These are phyloP conservation scores for Phalera bucephala DNA, from an alignment of 2,888 invertebrate species.

Conservation along the genomic window DNA sequence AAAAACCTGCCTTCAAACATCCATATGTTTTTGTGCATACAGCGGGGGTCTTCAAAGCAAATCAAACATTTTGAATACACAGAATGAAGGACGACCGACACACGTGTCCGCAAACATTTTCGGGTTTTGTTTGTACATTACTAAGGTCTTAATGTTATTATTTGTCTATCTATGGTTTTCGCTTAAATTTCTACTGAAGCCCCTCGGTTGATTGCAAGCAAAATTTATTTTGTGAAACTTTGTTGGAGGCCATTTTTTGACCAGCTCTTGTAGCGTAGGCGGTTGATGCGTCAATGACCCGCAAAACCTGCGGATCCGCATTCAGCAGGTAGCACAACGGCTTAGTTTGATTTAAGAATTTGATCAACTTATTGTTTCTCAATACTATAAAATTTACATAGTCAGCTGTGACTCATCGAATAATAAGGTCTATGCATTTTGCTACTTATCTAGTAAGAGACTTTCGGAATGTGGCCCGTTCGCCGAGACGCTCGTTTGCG, in stretches of 20 bases:
- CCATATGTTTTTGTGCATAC: conserved; percentile 51
- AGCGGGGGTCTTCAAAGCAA: conserved; percentile 65
- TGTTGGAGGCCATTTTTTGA: conserved; percentile 48
- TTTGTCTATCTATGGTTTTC: conserved; percentile 41
- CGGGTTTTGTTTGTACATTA: conserved; percentile 59
- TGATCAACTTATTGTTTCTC: conserved; percentile 44
- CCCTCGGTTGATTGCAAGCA: conserved; percentile 16
- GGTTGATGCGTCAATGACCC: conserved; percentile 80
- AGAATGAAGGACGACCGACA: conserved; percentile 60
- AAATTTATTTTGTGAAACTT: conserved; percentile 31
- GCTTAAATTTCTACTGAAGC: conserved; percentile 24
- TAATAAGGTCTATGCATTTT: conserved; percentile 20
- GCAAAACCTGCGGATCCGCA: conserved; percentile 79
- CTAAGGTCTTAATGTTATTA: conserved; percentile 52
- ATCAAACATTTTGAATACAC: conserved; percentile 60
- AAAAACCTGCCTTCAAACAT: conserved; percentile 27
- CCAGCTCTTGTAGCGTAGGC: conserved; percentile 67
- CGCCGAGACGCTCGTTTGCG: conserved; percentile 7
- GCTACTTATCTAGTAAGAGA: conserved; percentile 17
- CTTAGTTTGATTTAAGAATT: conserved; percentile 47
- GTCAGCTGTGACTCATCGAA: conserved; percentile 21
- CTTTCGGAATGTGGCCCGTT: conserved; percentile 19
- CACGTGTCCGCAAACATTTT: conserved; percentile 73
- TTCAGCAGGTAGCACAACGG: conserved; percentile 64
- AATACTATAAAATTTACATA: conserved; percentile 29